Base-by-base conservation (phyloP, 2,797 vertebrate species). In the Thalassophryne amazonica region DNA sequence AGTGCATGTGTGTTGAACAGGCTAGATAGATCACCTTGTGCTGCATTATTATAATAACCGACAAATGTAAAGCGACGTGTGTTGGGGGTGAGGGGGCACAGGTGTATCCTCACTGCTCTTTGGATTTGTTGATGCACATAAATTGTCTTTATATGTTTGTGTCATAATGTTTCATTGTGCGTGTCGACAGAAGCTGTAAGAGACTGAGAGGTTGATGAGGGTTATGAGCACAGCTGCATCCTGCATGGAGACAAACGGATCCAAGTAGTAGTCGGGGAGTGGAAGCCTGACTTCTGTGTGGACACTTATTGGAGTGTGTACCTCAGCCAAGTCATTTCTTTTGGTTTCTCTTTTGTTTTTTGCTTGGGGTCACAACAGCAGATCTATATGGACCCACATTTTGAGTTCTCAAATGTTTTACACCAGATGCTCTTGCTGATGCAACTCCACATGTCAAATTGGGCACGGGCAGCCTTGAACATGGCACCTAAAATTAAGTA, bases 161-260 rank as follows among this genome's bases (percentile, higher is more conserved):
- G 43, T 70, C 29, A 2, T 47, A 29, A 56, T 72, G 76, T 81
- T 78, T 81, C 73, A 79, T 60, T 68, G 64, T 76, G 61, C 60
- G 36, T 68, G 56, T 70, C 77, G 48, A 33, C 31, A 16, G 5
- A 36, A 23, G 65, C 70, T 58, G 43, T 4, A 22, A 59, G 17
- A n/a, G 49, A 14, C 46, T 36, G 49, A 64, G 60, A 67, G 62
- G 66, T 80, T 80, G 78, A 75, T 37, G n/a, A 54, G 39, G 51
- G 54, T 56, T 53, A 46, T 37, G 58, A 58, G 64, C 67, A 70
- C 85, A 86, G 81, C 78, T 87, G 80, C 73, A 69, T 81, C 80
- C 78, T 70, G 60, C 42, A 16, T 64, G 57, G 30, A 18, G 67
- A 70, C 58, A 25, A 68, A 60, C 48, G 37, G 33, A 40, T 51